Evolutionary conservation across 2,888 invertebrate genomes (phyloP), one percentile per base, ranked within the genome.

Genomic region (Tanypteryx hageni): DNA sequence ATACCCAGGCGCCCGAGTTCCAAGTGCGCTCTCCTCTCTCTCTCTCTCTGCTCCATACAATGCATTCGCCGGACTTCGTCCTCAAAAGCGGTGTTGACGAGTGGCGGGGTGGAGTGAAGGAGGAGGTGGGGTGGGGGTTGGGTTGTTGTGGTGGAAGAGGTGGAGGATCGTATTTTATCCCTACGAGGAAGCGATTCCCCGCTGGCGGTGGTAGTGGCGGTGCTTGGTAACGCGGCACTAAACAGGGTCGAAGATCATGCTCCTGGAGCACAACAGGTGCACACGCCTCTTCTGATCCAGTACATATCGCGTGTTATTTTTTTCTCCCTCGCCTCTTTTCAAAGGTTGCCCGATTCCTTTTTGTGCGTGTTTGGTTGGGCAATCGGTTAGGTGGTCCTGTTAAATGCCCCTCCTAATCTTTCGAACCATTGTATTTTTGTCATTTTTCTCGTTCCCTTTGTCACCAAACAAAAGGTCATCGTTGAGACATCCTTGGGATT

Each of bases 21-120:
- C 85, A 27, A 57, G n/a, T 76, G 76, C 44, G 44, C 44, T 22
- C 81, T 31, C 81, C 22, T 44, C 44, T 16, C 31, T 31, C 44
- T 82, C 82, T 82, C 56, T 13, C 83, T 57, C 56, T 57, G 56
- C 68, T 89, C 44, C n/a, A 31, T 27, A 86, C 86, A 89, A 89
- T 89, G 89, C 89, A 89, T 89, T 89, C 89, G 64, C 61, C 89
- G 89, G 89, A 89, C 89, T 89, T 89, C 89, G 89, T 31, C 64
- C 89, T 89, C 89, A 31, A 27, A 57, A 61, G 61, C 11, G 58
- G 89, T 44, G 89, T 44, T 4, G 64, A 61, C 22, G n/a, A 27
- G 57, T 18, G 31, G 10, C 9, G 18, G 18, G 44, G 44, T 18
- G 64, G 89, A 56, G 61, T 27, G 18, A 18, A 11, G 27, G 57